Evolutionary conservation across 2,113 vertebrate species (phyloP).

Genomic region (Alaudala cheleensis): DNA sequence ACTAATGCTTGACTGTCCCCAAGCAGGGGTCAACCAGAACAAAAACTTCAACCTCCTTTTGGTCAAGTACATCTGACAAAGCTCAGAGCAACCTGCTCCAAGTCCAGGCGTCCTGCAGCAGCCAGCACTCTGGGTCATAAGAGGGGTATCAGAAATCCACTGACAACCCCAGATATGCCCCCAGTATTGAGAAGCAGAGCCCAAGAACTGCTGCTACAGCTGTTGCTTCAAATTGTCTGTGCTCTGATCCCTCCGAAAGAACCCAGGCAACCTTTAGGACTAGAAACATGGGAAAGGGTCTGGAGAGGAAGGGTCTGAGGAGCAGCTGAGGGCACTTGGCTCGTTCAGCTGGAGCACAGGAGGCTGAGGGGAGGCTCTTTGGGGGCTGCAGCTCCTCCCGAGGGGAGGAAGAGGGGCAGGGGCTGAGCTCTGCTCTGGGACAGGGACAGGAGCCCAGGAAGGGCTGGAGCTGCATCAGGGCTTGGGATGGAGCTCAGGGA

Average conservation of each 20-base stretch:
- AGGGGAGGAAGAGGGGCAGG: not conserved
- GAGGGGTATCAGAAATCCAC: not conserved
- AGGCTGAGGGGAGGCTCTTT: not conserved
- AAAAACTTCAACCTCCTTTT: not conserved
- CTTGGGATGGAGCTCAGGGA: not conserved
- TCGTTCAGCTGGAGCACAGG: not conserved
- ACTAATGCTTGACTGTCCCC: not conserved
- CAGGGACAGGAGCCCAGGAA: not conserved
- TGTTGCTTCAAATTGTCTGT: not conserved
- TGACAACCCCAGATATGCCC: not conserved
- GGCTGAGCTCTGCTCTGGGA: not conserved
- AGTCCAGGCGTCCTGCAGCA: not conserved
- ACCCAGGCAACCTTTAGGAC: not conserved
- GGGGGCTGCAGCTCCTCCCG: not conserved
- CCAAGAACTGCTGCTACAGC: not conserved
- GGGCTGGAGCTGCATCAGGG: not conserved
- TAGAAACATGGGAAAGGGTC: not conserved
- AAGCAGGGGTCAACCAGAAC: not conserved
- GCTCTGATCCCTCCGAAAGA: not conserved
- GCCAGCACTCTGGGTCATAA: not conserved
- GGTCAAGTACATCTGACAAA: not conserved
- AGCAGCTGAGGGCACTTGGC: not conserved
- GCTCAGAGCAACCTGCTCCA: not conserved
- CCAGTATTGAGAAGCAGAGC: not conserved
- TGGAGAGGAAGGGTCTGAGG: not conserved